A percentile compares a stretch with the other conserved stretches of the same genome.
phyloP scores from a whole-genome alignment of 2,113 vertebrate species.

The Leptobrachium ailaonicum region DNA sequence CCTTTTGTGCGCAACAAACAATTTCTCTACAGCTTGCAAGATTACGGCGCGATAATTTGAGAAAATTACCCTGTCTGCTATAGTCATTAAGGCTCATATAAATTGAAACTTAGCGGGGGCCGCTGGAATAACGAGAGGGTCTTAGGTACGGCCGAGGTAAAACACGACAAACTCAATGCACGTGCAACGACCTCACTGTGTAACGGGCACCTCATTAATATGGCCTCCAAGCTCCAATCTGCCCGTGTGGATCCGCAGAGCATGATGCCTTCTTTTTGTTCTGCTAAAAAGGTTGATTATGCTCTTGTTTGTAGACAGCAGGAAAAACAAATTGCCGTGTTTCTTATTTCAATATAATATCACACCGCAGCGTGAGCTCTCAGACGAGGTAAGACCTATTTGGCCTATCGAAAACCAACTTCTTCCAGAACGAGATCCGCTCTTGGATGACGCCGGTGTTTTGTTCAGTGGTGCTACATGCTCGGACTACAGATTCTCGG shows the following conservation, averaged over 20 bases:
- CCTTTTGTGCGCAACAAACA: not conserved
- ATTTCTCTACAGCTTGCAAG: not conserved
- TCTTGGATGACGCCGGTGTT: conserved; percentile 29
- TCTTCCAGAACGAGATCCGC: conserved; percentile 27
- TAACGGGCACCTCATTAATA: not conserved
- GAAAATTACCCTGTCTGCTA: not conserved
- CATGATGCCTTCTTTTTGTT: not conserved
- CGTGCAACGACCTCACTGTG: not conserved
- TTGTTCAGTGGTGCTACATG: conserved; percentile 1
- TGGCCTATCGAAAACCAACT: conserved; percentile 17
- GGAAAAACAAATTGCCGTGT: not conserved
- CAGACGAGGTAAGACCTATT: conserved; percentile 4
- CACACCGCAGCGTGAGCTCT: not conserved
- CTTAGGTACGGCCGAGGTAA: not conserved
- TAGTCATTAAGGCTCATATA: not conserved
- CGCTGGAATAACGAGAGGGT: not conserved
- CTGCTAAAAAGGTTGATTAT: not conserved
- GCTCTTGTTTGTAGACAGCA: not conserved
- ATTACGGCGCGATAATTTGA: not conserved
- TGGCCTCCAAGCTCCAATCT: not conserved
- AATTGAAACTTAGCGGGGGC: not conserved
- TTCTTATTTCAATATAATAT: conserved; percentile 1
- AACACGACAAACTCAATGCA: not conserved
- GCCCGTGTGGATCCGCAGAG: not conserved
- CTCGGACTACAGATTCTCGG: not conserved